Evolutionary conservation across 1,140 invertebrate species (phyloP).

Genomic region (Trachelipus rathkii): DNA sequence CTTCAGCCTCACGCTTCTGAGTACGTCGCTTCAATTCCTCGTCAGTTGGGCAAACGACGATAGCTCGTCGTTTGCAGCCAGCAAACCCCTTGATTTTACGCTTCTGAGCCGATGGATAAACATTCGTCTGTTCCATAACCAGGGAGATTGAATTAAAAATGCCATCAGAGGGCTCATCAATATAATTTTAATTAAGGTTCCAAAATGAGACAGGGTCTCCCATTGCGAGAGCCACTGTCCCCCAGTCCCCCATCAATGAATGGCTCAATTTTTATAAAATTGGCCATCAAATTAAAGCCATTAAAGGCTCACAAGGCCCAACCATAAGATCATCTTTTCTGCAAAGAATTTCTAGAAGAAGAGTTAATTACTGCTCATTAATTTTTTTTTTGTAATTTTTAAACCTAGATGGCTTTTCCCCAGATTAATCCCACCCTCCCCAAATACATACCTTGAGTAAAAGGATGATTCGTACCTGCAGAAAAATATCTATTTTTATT

Average conservation of each 20-base stretch:
- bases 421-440: conserved; percentile 22
- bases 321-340: conserved; percentile 33
- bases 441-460: conserved; percentile 39
- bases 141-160: conserved; percentile 39
- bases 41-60: conserved; percentile 82
- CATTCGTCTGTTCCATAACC: conserved; percentile 73
- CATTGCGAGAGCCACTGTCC: neutral
- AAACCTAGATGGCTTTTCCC: neutral
- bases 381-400: neutral
- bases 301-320: conserved; percentile 29
- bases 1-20: conserved; percentile 69
- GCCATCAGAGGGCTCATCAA: conserved; percentile 34
- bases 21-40: conserved; percentile 78
- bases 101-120: conserved; percentile 87
- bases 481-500: conserved; percentile 20
- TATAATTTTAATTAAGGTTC: conserved; percentile 21
- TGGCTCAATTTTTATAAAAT: neutral
- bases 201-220: neutral
- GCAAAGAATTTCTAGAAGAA: conserved; percentile 42
- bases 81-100: conserved; percentile 92
- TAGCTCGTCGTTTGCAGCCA: conserved; percentile 80
- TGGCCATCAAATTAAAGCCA: conserved; percentile 18
- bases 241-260: conserved; percentile 17
- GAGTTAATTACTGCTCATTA: conserved; percentile 34
- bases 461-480: conserved; percentile 35